phyloP scores from a whole-genome alignment of 2,113 vertebrate species.

The Hemibagrus wyckioides region DNA sequence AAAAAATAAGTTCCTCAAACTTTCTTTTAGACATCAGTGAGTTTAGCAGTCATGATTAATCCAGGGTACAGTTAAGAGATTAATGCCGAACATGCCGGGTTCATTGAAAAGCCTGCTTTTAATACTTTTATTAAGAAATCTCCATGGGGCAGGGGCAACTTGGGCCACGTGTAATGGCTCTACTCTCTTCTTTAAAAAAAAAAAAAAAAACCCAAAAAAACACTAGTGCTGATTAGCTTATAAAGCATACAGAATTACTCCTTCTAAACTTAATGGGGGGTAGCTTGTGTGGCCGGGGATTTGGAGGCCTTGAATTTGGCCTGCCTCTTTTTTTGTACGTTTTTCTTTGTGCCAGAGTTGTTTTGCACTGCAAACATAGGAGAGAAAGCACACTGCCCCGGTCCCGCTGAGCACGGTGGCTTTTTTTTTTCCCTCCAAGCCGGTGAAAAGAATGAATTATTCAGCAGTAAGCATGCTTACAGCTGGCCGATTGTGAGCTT shows the following conservation, averaged over 20 bases:
- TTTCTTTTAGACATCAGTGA: background rate
- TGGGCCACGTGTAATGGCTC: background rate
- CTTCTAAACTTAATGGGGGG: conserved; percentile 22
- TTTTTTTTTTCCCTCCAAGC: conserved; percentile 70
- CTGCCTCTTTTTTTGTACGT: conserved; percentile 72
- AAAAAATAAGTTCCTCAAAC: background rate
- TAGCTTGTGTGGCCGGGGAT: conserved; percentile 53
- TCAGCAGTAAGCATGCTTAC: conserved; percentile 93
- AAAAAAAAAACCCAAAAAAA: conserved; percentile 42
- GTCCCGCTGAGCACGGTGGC: conserved; percentile 84
- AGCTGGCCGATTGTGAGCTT: conserved; percentile 95
- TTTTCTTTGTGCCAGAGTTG: conserved; percentile 70
- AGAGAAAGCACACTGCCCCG: conserved; percentile 83
- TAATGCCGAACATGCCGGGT: background rate
- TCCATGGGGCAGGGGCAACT: background rate
- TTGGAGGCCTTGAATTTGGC: conserved; percentile 63
- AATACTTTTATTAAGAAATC: conserved; percentile 39
- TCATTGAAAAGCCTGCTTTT: conserved; percentile 1
- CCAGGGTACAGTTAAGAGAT: conserved; percentile 5
- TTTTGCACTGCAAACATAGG: conserved; percentile 77
- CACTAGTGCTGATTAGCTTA: conserved; percentile 37
- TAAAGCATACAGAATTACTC: conserved; percentile 23
- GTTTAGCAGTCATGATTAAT: background rate
- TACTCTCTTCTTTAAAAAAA: conserved; percentile 32
- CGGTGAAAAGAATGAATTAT: conserved; percentile 96